Evolutionary conservation across 1,140 invertebrate genomes (phyloP).

Genomic region (Drosophila pandora): DNA sequence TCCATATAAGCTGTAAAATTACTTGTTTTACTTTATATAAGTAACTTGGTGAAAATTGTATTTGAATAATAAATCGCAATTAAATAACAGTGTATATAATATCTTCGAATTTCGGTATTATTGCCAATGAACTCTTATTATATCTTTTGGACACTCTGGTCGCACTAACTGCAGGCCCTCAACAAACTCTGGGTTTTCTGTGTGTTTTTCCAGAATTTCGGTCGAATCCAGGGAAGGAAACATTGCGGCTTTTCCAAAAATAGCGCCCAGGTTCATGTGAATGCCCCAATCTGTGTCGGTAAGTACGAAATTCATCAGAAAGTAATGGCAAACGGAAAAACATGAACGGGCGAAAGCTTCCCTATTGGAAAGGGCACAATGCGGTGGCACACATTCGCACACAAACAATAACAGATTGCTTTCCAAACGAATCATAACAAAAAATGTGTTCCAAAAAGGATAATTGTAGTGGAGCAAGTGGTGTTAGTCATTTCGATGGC

Average conservation of each 20-base stretch:
- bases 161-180: constrained; percentile 5
- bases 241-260: constrained; percentile 10
- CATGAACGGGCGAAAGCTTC: constrained; percentile 36
- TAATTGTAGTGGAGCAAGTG: not conserved
- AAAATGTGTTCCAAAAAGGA: constrained; percentile 1
- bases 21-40: too few relatives aligned
- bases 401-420: constrained; percentile 43
- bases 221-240: not conserved
- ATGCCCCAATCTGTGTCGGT: constrained; percentile 1
- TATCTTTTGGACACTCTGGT: not conserved
- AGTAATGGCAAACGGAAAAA: not conserved
- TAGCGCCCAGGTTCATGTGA: constrained; percentile 10
- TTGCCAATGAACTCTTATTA: not conserved
- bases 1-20: too few relatives aligned
- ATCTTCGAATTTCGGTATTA: not conserved
- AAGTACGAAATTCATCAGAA: constrained; percentile 3
- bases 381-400: constrained; percentile 36
- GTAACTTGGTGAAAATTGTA: too few relatives aligned
- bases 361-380: constrained; percentile 25
- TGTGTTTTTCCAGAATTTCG: constrained; percentile 36
- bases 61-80: not conserved
- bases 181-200: constrained; percentile 31
- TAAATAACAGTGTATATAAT: not conserved
- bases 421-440: constrained; percentile 29
- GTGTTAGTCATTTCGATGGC: not conserved